phyloP scores from a whole-genome alignment of 2,113 vertebrate species.

The Neodontobutis hainanensis region DNA sequence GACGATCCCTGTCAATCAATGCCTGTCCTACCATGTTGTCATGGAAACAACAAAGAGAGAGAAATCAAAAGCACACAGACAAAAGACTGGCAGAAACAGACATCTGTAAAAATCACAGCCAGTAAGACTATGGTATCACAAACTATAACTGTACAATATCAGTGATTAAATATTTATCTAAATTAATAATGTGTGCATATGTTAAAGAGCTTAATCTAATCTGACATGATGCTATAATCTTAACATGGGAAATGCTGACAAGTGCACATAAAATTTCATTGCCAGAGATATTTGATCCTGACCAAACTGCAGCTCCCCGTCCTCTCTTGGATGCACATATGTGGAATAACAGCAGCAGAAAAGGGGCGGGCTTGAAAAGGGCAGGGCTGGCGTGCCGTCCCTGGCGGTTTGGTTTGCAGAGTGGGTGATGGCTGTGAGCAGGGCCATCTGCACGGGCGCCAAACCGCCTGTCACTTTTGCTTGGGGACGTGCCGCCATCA shows the following conservation, averaged over 20 bases:
- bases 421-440: conserved; percentile 78
- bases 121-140: conserved; percentile 58
- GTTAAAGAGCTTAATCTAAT: conserved; percentile 36
- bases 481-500: conserved; percentile 72
- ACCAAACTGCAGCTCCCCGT: not conserved
- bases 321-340: conserved; percentile 52
- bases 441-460: conserved; percentile 77
- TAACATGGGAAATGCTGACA: conserved; percentile 29
- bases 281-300: conserved; percentile 1
- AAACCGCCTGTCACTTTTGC: conserved; percentile 78
- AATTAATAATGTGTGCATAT: conserved; percentile 53
- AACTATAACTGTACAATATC: conserved; percentile 50
- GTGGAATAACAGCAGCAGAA: conserved; percentile 57
- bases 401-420: conserved; percentile 71
- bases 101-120: conserved; percentile 75
- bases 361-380: conserved; percentile 50
- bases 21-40: conserved; percentile 77
- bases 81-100: conserved; percentile 73
- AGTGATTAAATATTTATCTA: conserved; percentile 53
- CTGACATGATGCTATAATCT: conserved; percentile 53
- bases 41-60: conserved; percentile 79
- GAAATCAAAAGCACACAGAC: conserved; percentile 73
- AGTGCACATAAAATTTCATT: conserved; percentile 23
- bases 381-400: conserved; percentile 64
- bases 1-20: conserved; percentile 80